Conservation (phyloP, 2,113 vertebrate genomes). For the Epinephelus cyanopodus region DNA sequence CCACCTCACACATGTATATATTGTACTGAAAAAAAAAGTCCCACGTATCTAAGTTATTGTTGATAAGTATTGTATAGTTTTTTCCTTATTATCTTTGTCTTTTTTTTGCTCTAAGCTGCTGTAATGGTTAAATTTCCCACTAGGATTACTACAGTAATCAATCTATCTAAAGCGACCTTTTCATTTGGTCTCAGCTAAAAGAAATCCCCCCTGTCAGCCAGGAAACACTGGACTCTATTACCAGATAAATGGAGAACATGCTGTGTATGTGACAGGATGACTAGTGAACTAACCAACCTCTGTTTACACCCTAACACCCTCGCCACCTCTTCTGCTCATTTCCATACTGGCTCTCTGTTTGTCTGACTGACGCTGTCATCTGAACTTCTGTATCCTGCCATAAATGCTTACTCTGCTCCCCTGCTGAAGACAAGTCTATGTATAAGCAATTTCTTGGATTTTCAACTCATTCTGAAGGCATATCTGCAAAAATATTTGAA, state of each 20-base stretch:
- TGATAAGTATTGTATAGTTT: background rate
- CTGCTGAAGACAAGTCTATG: conserved; percentile 13
- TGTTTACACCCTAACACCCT: background rate
- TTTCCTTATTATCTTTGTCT: too few species aligned
- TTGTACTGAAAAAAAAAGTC: background rate
- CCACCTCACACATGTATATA: too few species aligned
- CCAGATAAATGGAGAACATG: conserved; percentile 40
- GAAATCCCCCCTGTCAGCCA: conserved; percentile 19
- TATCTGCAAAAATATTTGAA: conserved; percentile 18
- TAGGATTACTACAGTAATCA: background rate
- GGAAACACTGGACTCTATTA: conserved; percentile 25
- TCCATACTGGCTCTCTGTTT: background rate
- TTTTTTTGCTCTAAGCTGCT: too few species aligned
- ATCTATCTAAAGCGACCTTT: background rate
- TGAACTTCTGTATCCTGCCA: conserved; percentile 22
- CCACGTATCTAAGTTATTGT: background rate
- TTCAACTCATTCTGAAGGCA: background rate
- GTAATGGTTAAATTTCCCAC: background rate
- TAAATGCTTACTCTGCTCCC: conserved; percentile 34
- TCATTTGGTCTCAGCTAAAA: conserved; percentile 44
- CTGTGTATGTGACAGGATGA: background rate
- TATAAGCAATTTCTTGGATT: conserved; percentile 34
- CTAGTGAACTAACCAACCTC: background rate
- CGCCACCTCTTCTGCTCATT: conserved; percentile 2
- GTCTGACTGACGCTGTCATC: conserved; percentile 30